Conservation (phyloP, 2,797 vertebrate species). For the Antrozous pallidus region DNA sequence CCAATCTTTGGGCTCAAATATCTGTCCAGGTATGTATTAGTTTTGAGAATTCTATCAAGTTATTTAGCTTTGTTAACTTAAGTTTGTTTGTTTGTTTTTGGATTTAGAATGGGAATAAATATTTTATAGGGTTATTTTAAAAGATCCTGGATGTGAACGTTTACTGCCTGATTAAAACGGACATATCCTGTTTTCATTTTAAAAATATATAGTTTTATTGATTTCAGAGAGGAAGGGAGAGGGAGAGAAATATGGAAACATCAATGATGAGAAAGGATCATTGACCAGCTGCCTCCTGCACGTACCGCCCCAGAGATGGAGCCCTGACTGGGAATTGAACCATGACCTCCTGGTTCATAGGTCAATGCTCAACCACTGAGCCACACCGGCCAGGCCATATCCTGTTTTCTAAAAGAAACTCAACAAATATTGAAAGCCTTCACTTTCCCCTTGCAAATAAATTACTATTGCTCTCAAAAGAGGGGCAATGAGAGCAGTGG, state of each 20-base stretch:
- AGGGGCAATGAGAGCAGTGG: background rate
- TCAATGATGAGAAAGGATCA: no score
- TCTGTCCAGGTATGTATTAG: background rate
- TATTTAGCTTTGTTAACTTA: background rate
- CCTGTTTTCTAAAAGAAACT: background rate
- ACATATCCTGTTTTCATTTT: background rate
- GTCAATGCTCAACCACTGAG: no score
- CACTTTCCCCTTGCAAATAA: background rate
- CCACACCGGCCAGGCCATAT: background rate
- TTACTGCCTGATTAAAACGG: background rate
- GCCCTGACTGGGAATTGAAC: no score
- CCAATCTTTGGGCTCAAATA: background rate
- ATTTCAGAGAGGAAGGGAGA: no score
- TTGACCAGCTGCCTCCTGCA: no score
- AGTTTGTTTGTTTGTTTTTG: background rate
- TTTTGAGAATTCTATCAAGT: background rate
- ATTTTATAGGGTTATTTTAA: background rate
- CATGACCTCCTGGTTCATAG: no score
- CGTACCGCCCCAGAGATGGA: no score
- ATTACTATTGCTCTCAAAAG: background rate
- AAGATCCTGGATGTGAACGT: background rate
- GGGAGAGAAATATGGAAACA: no score
- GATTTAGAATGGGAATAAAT: slow-evolving; percentile 10
- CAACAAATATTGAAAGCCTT: background rate
- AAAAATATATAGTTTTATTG: no score